phyloP scores from a whole-genome alignment of 2,888 invertebrate genomes.

The Microdon myrmicae region DNA sequence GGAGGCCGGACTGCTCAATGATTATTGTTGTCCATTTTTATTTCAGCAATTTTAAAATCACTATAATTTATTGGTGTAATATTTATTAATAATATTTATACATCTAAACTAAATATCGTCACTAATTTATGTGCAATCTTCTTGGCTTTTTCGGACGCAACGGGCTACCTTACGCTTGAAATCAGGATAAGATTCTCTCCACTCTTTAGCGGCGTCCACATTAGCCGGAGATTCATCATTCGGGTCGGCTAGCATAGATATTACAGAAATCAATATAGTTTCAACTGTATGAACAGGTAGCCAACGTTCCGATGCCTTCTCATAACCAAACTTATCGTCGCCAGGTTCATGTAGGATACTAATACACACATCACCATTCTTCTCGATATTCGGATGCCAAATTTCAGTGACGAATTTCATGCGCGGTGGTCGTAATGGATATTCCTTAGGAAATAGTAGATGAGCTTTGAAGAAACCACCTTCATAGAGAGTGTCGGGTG shows the following conservation, averaged over 20 bases:
- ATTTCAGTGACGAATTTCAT: slow-evolving; percentile 99
- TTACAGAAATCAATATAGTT: slow-evolving; percentile 98
- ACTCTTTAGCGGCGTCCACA: slow-evolving; percentile 99
- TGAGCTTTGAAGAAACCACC: slow-evolving; percentile 99
- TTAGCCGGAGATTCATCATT: slow-evolving; percentile 99
- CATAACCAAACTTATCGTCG: slow-evolving; percentile 98
- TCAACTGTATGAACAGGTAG: slow-evolving; percentile 98
- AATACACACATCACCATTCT: slow-evolving; percentile 83
- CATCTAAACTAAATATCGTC: no score
- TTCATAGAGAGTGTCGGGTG: slow-evolving; percentile 96
- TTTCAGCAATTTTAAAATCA: neutral
- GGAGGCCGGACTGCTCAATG: neutral
- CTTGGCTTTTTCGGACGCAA: slow-evolving; percentile 99
- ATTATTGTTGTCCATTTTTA: neutral
- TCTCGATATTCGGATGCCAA: slow-evolving; percentile 94
- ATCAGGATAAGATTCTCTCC: slow-evolving; percentile 96
- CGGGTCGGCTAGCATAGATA: slow-evolving; percentile 99
- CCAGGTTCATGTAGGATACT: slow-evolving; percentile 99
- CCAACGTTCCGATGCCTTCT: slow-evolving; percentile 98
- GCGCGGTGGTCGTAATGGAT: slow-evolving; percentile 97
- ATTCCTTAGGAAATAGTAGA: slow-evolving; percentile 97
- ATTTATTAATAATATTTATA: no score
- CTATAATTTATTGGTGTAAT: no score
- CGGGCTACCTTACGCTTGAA: slow-evolving; percentile 98
- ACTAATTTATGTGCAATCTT: slow-evolving; percentile 94